Evolutionary conservation across 2,888 invertebrate genomes (phyloP).

Genomic region (Lutraria lutraria): DNA sequence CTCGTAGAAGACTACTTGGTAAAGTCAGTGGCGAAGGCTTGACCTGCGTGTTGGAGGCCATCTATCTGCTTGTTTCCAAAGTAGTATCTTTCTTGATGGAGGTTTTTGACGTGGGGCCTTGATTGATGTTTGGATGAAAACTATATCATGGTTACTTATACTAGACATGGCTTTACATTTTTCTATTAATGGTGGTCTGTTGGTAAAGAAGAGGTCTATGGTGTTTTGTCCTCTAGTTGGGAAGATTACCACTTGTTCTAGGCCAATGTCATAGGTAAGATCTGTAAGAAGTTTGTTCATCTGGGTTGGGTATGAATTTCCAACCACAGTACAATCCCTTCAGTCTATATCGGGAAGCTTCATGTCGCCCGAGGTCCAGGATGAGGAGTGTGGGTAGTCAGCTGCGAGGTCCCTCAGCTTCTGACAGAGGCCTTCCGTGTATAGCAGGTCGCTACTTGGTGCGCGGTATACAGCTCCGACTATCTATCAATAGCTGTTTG

Average conservation of each 20-base stretch:
- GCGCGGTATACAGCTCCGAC: slow-evolving; percentile 29
- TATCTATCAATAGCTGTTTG: slow-evolving; percentile 3
- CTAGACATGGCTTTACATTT: no score
- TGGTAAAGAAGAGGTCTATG: slow-evolving; percentile 45
- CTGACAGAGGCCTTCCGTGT: slow-evolving; percentile 34
- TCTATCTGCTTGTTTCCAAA: slow-evolving; percentile 47
- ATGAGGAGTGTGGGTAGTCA: slow-evolving; percentile 21
- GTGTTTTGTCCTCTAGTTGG: slow-evolving; percentile 42
- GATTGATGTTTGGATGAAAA: no score
- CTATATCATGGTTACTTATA: no score
- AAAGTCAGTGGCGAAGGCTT: not conserved
- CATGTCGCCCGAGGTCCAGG: slow-evolving; percentile 55
- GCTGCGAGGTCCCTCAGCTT: slow-evolving; percentile 19
- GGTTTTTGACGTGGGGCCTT: slow-evolving; percentile 32
- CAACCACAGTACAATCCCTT: slow-evolving; percentile 24
- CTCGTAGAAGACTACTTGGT: slow-evolving; percentile 3
- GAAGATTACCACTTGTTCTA: slow-evolving; percentile 40
- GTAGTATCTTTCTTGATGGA: slow-evolving; percentile 28
- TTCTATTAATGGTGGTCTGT: no score
- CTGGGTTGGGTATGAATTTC: slow-evolving; percentile 9
- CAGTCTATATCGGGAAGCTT: slow-evolving; percentile 61
- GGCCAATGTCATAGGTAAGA: slow-evolving; percentile 32
- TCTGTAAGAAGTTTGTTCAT: slow-evolving; percentile 32
- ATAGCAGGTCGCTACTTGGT: slow-evolving; percentile 26
- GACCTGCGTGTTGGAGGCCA: not conserved